Percentiles rank a stretch among this genome's conserved stretches.
phyloP scores from a whole-genome alignment of 1,140 invertebrate species.

The Gryon sp. region DNA sequence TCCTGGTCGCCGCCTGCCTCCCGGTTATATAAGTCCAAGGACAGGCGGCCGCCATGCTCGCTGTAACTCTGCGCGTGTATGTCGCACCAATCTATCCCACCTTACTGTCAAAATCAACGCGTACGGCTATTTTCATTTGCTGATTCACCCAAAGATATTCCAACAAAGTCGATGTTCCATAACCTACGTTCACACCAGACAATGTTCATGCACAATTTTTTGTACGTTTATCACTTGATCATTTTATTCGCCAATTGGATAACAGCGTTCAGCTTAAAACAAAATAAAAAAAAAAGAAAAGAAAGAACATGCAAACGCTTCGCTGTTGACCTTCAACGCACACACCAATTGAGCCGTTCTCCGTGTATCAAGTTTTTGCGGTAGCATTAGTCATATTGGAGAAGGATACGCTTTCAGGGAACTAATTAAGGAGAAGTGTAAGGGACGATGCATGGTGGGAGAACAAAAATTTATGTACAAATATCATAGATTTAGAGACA shows the following conservation, averaged over 20 bases:
- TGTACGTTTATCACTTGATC: not conserved
- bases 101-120: slow-evolving; percentile 17
- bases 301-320: not conserved
- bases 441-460: no score
- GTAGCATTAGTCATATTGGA: slow-evolving; percentile 15
- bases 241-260: slow-evolving; percentile 28
- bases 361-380: slow-evolving; percentile 20
- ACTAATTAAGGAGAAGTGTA: slow-evolving; percentile 3
- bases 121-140: slow-evolving; percentile 46
- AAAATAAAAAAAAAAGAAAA: slow-evolving; percentile 14
- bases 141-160: slow-evolving; percentile 44
- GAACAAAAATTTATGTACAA: no score
- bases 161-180: slow-evolving; percentile 38
- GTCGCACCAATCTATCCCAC: slow-evolving; percentile 37
- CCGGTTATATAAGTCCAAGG: slow-evolving; percentile 64
- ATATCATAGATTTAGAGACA: no score
- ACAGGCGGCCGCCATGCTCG: slow-evolving; percentile 42
- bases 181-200: slow-evolving; percentile 33
- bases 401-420: slow-evolving; percentile 14
- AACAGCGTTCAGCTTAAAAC: not conserved
- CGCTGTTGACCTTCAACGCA: slow-evolving; percentile 7
- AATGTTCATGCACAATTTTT: slow-evolving; percentile 17
- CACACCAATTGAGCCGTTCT: slow-evolving; percentile 22
- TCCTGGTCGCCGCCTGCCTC: slow-evolving; percentile 32
- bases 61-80: slow-evolving; percentile 27